Conservation (phyloP, 2,888 invertebrate genomes). For the Drosophila emarginata region DNA sequence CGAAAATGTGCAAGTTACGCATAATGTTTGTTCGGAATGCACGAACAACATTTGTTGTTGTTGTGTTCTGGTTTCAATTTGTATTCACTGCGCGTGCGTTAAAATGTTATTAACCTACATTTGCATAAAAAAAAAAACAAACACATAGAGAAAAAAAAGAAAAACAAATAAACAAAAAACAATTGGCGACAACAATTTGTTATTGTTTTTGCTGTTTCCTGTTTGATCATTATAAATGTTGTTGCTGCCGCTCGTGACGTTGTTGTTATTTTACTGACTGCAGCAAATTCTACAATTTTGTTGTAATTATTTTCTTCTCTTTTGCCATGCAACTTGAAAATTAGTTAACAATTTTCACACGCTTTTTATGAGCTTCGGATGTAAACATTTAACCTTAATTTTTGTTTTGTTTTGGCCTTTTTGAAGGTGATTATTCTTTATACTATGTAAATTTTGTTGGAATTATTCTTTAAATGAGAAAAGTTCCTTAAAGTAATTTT, state of each 20-base stretch:
- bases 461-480: background rate
- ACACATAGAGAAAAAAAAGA: conserved; percentile 19
- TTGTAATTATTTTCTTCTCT: conserved; percentile 64
- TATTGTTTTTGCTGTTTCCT: conserved; percentile 58
- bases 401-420: conserved; percentile 34
- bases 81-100: conserved; percentile 65
- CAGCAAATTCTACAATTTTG: conserved; percentile 54
- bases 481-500: background rate
- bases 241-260: background rate
- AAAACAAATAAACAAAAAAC: conserved; percentile 16
- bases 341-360: conserved; percentile 70
- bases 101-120: conserved; percentile 74
- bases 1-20: conserved; percentile 3
- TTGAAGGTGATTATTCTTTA: background rate
- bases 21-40: conserved; percentile 51
- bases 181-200: conserved; percentile 49
- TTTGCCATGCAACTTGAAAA: conserved; percentile 63
- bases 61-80: conserved; percentile 36
- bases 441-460: background rate
- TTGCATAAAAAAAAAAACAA: conserved; percentile 63
- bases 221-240: conserved; percentile 54
- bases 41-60: conserved; percentile 25
- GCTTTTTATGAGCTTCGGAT: conserved; percentile 72
- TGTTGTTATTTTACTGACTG: conserved; percentile 11
- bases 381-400: conserved; percentile 71